These are phyloP conservation scores for Syndactyla subalaris DNA, from an alignment of 2,797 vertebrate genomes.

Conservation along the genomic window DNA sequence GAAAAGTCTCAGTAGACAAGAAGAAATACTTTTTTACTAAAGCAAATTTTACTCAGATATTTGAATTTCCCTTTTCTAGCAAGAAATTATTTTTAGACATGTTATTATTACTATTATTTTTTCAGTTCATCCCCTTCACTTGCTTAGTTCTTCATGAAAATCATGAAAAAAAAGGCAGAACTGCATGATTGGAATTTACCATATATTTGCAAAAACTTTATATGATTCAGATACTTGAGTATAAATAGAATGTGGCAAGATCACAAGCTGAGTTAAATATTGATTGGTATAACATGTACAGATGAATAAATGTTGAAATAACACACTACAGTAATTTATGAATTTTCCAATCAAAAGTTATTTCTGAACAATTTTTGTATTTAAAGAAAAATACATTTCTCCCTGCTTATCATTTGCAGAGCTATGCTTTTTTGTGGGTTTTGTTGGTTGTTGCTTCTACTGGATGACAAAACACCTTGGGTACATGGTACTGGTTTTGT, in stretches of 20 bases:
- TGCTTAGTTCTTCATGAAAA: neutral
- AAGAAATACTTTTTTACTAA: neutral
- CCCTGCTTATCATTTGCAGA: neutral
- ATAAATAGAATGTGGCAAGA: slow-evolving; percentile 2
- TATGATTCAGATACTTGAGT: neutral
- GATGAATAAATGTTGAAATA: slow-evolving; percentile 14
- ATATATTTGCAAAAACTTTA: neutral
- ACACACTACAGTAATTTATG: neutral
- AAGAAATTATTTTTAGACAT: neutral
- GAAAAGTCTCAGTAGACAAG: neutral
- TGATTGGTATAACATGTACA: neutral
- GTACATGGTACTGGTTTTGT: neutral
- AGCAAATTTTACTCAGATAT: neutral
- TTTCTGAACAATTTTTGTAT: neutral
- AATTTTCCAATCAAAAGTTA: slow-evolving; percentile 24
- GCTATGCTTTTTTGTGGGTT: neutral
- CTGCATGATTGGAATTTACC: neutral
- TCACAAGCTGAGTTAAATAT: slow-evolving; percentile 12
- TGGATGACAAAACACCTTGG: neutral
- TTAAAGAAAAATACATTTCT: slow-evolving; percentile 4
- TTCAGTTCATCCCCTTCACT: neutral
- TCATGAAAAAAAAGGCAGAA: neutral
- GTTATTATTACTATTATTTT: neutral
- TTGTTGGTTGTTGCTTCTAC: neutral
- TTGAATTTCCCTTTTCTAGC: slow-evolving; percentile 1